Percentiles rank a stretch among this genome's conserved stretches.
Conservation (phyloP, 1,140 invertebrate genomes). For the Cephus cinctus region DNA sequence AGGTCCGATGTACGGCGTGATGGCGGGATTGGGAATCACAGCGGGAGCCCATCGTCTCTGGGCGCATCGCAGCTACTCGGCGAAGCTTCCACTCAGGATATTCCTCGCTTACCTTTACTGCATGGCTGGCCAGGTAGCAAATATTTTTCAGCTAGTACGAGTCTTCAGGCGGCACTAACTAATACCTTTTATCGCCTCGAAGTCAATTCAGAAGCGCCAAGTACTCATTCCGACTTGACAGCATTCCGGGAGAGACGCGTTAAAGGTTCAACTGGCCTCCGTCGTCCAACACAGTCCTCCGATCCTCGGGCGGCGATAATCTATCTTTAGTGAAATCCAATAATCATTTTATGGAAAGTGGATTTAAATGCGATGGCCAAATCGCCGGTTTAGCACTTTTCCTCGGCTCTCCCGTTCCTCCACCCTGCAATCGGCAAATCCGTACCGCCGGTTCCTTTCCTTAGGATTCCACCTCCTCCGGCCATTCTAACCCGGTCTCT, state of each 20-base stretch:
- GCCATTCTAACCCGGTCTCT: not conserved
- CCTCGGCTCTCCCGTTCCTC: not conserved
- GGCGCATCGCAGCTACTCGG: constrained; percentile 82
- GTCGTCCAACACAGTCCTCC: too few relatives aligned
- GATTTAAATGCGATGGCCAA: constrained; percentile 16
- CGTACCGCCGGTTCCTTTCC: not conserved
- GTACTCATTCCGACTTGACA: too few relatives aligned
- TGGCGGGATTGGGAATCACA: constrained; percentile 67
- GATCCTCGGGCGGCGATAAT: too few relatives aligned
- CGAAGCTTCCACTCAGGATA: constrained; percentile 68
- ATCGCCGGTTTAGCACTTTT: constrained; percentile 16
- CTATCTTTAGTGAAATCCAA: constrained; percentile 14
- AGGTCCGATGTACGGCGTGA: constrained; percentile 26
- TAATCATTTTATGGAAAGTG: constrained; percentile 19
- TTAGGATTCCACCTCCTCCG: not conserved
- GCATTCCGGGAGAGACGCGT: too few relatives aligned
- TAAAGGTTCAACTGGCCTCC: too few relatives aligned
- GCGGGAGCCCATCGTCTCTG: constrained; percentile 83
- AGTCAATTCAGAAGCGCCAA: too few relatives aligned
- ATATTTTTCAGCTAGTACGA: constrained; percentile 5
- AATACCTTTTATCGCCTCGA: too few relatives aligned
- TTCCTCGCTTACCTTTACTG: constrained; percentile 48
- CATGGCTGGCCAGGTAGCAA: constrained; percentile 40
- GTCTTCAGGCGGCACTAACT: too few relatives aligned
- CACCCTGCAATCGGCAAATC: too few relatives aligned